These are phyloP conservation scores for Saccostrea glomerata DNA, from an alignment of 1,140 invertebrate species.

Conservation along the genomic window DNA sequence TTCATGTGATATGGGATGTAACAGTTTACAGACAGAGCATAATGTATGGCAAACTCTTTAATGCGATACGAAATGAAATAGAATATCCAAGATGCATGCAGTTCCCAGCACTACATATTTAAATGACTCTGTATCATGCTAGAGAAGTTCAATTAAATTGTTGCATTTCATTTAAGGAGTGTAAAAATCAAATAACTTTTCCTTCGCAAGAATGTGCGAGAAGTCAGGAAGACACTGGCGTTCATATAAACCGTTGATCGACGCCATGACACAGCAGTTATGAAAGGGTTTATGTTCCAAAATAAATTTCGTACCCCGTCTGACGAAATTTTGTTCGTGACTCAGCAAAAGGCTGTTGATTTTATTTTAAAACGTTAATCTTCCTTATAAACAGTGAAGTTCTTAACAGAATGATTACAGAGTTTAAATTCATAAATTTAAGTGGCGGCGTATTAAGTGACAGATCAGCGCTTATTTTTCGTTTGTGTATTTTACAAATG, in stretches of 20 bases:
- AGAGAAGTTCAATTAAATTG: slow-evolving; percentile 6
- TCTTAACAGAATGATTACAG: neutral
- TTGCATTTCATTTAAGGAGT: slow-evolving; percentile 28
- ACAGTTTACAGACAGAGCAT: neutral
- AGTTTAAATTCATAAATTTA: neutral
- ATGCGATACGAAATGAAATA: neutral
- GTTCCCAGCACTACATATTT: neutral
- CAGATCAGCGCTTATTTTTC: neutral
- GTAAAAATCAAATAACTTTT: neutral
- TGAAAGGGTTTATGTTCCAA: slow-evolving; percentile 5
- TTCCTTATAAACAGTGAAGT: neutral
- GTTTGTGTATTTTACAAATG: neutral
- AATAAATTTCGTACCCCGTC: slow-evolving; percentile 1
- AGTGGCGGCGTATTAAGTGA: neutral
- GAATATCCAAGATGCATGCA: neutral
- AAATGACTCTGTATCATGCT: neutral
- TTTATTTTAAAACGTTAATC: slow-evolving; percentile 13
- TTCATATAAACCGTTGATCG: neutral
- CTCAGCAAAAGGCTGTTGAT: slow-evolving; percentile 1
- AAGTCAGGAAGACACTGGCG: neutral
- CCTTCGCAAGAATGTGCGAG: neutral
- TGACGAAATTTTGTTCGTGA: slow-evolving; percentile 28
- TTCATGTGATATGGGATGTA: neutral
- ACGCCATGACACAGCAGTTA: slow-evolving; percentile 21
- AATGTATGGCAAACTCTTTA: neutral